Conservation (phyloP, 1,140 invertebrate species). For the Acyrthosiphon pisum region DNA sequence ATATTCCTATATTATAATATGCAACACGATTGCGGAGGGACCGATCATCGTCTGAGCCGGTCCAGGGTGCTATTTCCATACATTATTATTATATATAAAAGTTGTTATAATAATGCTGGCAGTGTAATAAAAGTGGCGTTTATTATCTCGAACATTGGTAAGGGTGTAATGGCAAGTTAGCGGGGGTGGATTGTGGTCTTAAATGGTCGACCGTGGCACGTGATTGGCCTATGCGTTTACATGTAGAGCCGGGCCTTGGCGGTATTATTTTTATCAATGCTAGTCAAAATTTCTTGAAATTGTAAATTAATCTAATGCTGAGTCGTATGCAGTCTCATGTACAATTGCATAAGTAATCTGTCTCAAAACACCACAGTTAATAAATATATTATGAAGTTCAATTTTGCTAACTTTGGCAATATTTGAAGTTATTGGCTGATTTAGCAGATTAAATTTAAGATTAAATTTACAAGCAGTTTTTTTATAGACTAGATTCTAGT, state of each 20-base stretch:
- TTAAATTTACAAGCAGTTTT: too few species aligned
- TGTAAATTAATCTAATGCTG: background rate
- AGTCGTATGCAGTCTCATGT: too few species aligned
- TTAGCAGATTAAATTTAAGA: too few species aligned
- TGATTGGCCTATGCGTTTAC: background rate
- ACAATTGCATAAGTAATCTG: background rate
- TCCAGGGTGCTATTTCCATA: background rate
- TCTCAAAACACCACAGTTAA: background rate
- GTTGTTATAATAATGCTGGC: background rate
- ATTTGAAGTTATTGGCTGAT: background rate
- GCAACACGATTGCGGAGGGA: background rate
- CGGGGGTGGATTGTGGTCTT: background rate
- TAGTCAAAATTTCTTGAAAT: background rate
- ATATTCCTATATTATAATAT: background rate
- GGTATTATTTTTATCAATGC: background rate
- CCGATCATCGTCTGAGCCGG: background rate
- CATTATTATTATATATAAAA: background rate
- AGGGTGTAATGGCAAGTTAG: background rate
- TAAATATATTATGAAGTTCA: background rate
- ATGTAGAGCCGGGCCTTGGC: background rate
- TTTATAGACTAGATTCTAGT: too few species aligned
- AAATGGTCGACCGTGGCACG: background rate
- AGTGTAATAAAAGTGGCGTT: background rate
- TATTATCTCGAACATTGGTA: background rate
- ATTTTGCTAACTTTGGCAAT: background rate